Conservation (phyloP, 2,113 vertebrate species). For the Heterotilapia buettikoferi region DNA sequence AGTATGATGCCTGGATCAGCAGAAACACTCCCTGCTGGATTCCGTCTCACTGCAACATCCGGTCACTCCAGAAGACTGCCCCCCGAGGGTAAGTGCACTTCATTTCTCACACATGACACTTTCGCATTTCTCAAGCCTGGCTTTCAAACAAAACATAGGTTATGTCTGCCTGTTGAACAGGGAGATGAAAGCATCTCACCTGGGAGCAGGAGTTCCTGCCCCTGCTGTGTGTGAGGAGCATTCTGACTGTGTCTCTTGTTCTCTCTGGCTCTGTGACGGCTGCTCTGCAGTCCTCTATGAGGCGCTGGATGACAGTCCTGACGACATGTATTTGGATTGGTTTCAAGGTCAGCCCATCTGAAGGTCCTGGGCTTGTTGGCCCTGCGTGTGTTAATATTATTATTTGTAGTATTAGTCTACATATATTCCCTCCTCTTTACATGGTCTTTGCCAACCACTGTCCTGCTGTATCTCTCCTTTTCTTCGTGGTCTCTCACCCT, state of each 20-base stretch:
- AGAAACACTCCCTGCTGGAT: conserved; percentile 94
- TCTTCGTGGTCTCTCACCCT: conserved; percentile 14
- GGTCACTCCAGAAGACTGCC: conserved; percentile 89
- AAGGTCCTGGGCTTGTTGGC: conserved; percentile 34
- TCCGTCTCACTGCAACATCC: conserved; percentile 90
- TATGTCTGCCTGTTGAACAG: neutral
- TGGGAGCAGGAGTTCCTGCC: neutral
- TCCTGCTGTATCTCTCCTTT: conserved; percentile 24
- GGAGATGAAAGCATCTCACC: neutral
- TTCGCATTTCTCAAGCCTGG: neutral
- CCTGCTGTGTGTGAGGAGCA: neutral
- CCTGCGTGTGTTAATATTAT: conserved; percentile 4
- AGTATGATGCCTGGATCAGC: conserved; percentile 99
- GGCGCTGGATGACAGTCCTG: conserved; percentile 72
- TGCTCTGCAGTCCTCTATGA: conserved; percentile 72
- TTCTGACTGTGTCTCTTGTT: conserved; percentile 69
- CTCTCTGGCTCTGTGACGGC: conserved; percentile 46
- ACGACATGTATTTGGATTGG: conserved; percentile 77
- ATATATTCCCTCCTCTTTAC: neutral
- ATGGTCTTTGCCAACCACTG: conserved; percentile 23
- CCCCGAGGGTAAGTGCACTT: conserved; percentile 78
- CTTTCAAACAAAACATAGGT: neutral
- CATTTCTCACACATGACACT: neutral
- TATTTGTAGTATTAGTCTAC: conserved; percentile 1
- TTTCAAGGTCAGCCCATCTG: conserved; percentile 73